Evolutionary conservation across 2,797 vertebrate species (phyloP).

Genomic region (Acanthurus leucopareius): DNA sequence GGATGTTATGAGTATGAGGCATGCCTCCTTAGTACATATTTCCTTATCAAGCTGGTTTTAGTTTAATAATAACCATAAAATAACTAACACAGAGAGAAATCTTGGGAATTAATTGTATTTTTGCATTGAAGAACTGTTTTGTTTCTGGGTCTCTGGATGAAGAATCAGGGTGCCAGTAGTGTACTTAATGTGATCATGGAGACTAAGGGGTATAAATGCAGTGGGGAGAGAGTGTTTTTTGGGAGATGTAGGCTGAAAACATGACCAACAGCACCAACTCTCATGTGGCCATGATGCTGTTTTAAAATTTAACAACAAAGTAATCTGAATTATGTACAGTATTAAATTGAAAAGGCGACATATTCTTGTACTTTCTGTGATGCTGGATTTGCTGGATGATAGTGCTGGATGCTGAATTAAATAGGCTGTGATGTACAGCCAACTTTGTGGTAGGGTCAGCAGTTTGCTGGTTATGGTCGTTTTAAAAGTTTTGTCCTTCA

Average conservation of each 20-base stretch:
- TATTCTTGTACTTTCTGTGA: background rate
- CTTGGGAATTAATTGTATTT: background rate
- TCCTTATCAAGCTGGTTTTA: too few species aligned
- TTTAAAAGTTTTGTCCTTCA: constrained; percentile 36
- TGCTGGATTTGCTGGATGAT: background rate
- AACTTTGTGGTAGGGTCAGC: background rate
- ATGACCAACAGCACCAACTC: background rate
- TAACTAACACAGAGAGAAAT: background rate
- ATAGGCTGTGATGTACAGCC: background rate
- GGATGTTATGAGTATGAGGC: too few species aligned
- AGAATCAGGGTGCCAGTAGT: too few species aligned
- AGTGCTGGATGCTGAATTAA: too few species aligned
- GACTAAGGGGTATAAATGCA: background rate
- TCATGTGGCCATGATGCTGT: background rate
- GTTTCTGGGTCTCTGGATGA: too few species aligned
- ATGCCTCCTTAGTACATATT: too few species aligned
- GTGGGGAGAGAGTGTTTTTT: background rate
- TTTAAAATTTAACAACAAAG: background rate
- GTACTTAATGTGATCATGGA: background rate
- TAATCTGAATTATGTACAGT: background rate
- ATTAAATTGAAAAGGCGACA: background rate
- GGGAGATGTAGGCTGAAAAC: background rate
- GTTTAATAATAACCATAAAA: too few species aligned
- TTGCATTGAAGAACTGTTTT: too few species aligned
- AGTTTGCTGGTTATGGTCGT: background rate